Evolutionary conservation across 2,797 vertebrate species (phyloP).

Genomic region (Xenentodon cancila): DNA sequence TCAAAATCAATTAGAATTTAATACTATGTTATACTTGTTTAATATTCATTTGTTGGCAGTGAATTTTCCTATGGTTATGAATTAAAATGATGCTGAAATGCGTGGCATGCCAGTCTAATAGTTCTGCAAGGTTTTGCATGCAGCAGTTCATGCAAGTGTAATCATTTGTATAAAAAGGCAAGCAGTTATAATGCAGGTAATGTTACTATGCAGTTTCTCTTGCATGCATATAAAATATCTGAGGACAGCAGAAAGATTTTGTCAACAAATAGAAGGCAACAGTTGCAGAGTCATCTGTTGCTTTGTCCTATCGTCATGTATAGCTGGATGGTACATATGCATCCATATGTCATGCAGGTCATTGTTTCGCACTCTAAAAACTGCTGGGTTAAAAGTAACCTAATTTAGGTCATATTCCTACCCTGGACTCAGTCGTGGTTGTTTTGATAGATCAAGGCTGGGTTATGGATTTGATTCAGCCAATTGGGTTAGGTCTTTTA

Average conservation of each 20-base stretch:
- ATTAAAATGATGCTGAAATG: no score
- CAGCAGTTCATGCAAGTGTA: not conserved
- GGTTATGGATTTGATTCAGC: no score
- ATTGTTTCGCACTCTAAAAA: slow-evolving; percentile 19
- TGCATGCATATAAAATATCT: slow-evolving; percentile 3
- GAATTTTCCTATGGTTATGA: no score
- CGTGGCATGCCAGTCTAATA: slow-evolving; percentile 13
- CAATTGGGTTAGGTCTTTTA: no score
- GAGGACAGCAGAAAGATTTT: not conserved
- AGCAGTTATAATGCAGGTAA: slow-evolving; percentile 4
- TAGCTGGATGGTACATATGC: slow-evolving; percentile 24
- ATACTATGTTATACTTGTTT: no score
- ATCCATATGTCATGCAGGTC: slow-evolving; percentile 62
- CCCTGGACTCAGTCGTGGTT: no score
- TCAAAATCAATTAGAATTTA: no score
- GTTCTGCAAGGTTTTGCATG: not conserved
- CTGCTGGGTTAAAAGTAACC: no score
- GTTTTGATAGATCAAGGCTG: no score
- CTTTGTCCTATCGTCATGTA: slow-evolving; percentile 26
- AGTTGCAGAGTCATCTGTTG: slow-evolving; percentile 9
- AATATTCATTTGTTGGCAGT: no score
- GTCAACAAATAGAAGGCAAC: slow-evolving; percentile 1
- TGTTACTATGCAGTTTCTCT: slow-evolving; percentile 3
- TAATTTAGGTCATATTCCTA: no score
- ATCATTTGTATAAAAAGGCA: not conserved